Conservation (phyloP, 2,888 invertebrate species). For the Himalopsyche tibetana region DNA sequence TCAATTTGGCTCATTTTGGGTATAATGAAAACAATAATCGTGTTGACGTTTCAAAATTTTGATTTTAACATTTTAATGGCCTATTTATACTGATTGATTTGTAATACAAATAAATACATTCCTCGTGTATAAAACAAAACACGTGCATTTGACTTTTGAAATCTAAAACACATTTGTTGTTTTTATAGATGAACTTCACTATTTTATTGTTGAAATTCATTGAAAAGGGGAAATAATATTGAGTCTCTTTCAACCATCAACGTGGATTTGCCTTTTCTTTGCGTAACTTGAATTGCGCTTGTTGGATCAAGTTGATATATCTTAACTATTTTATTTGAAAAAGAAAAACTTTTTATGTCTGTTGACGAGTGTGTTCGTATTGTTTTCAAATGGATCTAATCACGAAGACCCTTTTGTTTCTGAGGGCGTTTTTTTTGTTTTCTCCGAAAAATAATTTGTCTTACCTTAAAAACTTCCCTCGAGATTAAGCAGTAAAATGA, state of each 20-base stretch:
- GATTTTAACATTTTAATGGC: too few species aligned
- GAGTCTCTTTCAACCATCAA: neutral
- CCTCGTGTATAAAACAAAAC: too few species aligned
- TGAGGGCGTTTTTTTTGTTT: neutral
- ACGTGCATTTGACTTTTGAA: too few species aligned
- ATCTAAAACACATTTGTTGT: too few species aligned
- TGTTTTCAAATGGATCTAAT: conserved; percentile 17
- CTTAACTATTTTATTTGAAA: conserved; percentile 12
- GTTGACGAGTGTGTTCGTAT: conserved; percentile 15
- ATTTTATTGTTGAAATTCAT: neutral
- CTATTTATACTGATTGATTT: too few species aligned
- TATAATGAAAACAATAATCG: too few species aligned
- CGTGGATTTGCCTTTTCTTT: neutral
- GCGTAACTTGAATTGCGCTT: neutral
- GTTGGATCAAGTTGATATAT: conserved; percentile 15
- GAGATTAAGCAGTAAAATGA: conserved; percentile 17
- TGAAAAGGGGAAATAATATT: neutral
- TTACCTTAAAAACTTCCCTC: conserved; percentile 15
- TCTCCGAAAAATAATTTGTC: conserved; percentile 8
- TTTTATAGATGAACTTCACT: neutral
- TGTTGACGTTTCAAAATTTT: too few species aligned
- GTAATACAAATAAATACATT: too few species aligned
- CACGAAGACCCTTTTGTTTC: conserved; percentile 16
- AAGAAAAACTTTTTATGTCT: conserved; percentile 3
- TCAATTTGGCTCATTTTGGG: too few species aligned